Conservation (phyloP, 2,888 invertebrate genomes). For the Lepetodrilus schrolli region DNA sequence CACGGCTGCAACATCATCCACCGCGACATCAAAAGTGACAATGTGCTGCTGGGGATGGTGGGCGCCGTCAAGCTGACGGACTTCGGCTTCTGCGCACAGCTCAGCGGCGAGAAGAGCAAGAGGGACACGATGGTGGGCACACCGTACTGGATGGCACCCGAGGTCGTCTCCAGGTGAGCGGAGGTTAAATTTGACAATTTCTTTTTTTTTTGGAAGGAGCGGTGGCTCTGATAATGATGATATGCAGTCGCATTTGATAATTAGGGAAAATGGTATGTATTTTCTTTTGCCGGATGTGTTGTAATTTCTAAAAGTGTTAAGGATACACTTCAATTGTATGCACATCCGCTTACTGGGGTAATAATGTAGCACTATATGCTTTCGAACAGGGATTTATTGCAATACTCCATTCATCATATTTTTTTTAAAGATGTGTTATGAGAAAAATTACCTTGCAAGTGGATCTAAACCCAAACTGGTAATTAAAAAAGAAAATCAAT, state of each 20-base stretch:
- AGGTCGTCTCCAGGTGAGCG: slow-evolving; percentile 78
- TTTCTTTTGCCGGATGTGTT: too few species aligned
- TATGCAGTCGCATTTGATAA: too few species aligned
- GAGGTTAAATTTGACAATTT: not conserved
- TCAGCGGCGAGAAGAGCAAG: slow-evolving; percentile 91
- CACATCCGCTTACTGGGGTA: too few species aligned
- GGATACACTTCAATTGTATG: too few species aligned
- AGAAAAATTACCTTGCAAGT: too few species aligned
- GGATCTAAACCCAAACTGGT: too few species aligned
- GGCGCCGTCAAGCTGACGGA: slow-evolving; percentile 83
- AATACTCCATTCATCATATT: too few species aligned
- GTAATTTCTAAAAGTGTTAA: too few species aligned
- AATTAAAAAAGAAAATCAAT: not conserved
- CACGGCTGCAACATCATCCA: slow-evolving; percentile 83
- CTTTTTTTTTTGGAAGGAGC: not conserved
- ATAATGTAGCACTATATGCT: too few species aligned
- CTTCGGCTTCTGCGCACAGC: slow-evolving; percentile 98
- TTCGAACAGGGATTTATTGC: too few species aligned
- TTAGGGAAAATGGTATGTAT: too few species aligned
- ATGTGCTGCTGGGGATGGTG: slow-evolving; percentile 93
- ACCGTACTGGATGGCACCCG: slow-evolving; percentile 98
- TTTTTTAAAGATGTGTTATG: too few species aligned
- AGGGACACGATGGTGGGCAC: slow-evolving; percentile 96
- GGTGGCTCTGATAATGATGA: not conserved
- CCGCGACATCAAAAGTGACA: slow-evolving; percentile 97